Percentiles rank a stretch among this genome's conserved stretches.
Conservation (phyloP, 2,797 vertebrate genomes). For the Oceanodroma leucorhoa region DNA sequence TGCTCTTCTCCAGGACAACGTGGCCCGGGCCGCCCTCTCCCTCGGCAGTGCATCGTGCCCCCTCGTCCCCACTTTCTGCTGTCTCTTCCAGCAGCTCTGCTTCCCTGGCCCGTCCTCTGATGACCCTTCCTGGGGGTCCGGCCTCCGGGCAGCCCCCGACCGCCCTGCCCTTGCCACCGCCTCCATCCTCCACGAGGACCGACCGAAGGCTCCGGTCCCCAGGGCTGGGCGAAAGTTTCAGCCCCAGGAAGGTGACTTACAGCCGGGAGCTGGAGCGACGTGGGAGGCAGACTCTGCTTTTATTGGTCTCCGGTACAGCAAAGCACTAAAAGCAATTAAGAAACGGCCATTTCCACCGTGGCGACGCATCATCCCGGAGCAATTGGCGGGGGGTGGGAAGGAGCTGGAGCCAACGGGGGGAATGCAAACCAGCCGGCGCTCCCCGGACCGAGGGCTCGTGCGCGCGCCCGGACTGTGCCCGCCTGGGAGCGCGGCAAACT, state of each 20-base stretch:
- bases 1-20: background rate
- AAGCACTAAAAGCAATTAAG: background rate
- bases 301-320: accelerated
- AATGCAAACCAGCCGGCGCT: background rate
- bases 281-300: background rate
- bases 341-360: background rate
- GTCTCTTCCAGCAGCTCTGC: background rate
- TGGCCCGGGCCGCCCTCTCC: background rate
- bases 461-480: background rate
- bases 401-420: background rate
- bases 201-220: background rate
- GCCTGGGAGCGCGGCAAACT: background rate
- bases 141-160: background rate
- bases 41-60: accelerated
- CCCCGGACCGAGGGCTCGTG: background rate
- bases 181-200: accelerated
- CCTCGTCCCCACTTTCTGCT: background rate
- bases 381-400: background rate
- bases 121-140: background rate
- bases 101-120: background rate
- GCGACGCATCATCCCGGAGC: background rate
- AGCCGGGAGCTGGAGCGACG: accelerated
- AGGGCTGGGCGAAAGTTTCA: background rate
- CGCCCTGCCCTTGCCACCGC: background rate
- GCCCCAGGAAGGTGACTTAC: background rate